Percentiles rank a stretch among this genome's conserved stretches.
Evolutionary conservation across 2,888 invertebrate genomes (phyloP).

Genomic region (Adelphocoris suturalis): DNA sequence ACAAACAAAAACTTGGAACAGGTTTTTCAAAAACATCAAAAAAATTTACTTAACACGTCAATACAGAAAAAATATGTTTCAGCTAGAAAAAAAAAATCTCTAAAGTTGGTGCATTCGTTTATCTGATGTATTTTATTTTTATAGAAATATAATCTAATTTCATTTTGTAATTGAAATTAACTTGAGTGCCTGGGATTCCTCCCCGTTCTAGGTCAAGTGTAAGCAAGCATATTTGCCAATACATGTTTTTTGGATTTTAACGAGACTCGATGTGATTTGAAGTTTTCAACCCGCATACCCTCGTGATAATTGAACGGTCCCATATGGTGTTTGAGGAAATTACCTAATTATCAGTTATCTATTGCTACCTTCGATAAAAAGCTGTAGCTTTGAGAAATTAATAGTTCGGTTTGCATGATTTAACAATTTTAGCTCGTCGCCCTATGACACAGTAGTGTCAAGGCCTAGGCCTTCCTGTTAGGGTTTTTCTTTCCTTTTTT

Average conservation of each 20-base stretch:
- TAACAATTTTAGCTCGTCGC: no score
- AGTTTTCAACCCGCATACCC: no score
- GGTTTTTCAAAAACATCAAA: slow-evolving; percentile 26
- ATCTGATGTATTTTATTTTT: slow-evolving; percentile 61
- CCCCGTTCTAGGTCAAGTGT: not conserved
- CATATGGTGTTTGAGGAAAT: no score
- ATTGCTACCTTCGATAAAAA: no score
- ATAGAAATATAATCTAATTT: slow-evolving; percentile 59
- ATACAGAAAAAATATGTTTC: slow-evolving; percentile 29
- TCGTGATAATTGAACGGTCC: no score
- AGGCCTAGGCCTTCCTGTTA: no score
- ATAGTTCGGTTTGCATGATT: no score
- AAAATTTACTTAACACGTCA: slow-evolving; percentile 23
- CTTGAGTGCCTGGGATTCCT: slow-evolving; percentile 1
- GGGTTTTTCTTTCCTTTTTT: no score
- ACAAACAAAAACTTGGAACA: not conserved
- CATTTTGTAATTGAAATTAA: slow-evolving; percentile 41
- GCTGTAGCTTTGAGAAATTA: no score
- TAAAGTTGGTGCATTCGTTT: slow-evolving; percentile 51
- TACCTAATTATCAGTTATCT: no score
- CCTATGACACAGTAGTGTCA: no score
- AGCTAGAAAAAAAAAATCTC: slow-evolving; percentile 21
- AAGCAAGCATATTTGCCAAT: slow-evolving; percentile 3
- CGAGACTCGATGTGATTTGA: no score
- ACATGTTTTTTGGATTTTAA: slow-evolving; percentile 31